Evolutionary conservation across 2,113 vertebrate species (phyloP), one percentile per base, ranked within the genome.

Genomic region (Ceyx melanurus): DNA sequence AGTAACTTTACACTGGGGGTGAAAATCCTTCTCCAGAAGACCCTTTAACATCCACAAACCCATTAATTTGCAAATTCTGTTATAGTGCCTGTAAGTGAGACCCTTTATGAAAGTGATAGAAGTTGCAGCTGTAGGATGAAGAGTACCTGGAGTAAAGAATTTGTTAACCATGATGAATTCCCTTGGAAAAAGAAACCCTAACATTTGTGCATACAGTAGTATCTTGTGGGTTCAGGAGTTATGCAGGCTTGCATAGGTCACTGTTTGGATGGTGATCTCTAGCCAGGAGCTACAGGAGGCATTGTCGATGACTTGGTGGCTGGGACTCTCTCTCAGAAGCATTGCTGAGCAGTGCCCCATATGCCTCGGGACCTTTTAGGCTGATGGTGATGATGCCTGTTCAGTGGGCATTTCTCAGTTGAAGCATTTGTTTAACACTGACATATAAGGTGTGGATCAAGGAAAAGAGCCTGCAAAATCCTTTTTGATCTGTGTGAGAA

Each of bases 81-180:
- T 46, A 13, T 60, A 40, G 20, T 72, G 20, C 23, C 71, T 77
- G 90, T 94, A 95, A 93, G 91, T 95, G 94, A 93, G 82, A 78
- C 58, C 76, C 71, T 97, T 92, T 79, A 53, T 77, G 53, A 72
- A 89, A 93, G 82, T 83, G 56, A 60, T 72, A 92, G 80, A 72
- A 78, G 51, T 95, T 87, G 77, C 81, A 89, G 76, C 75, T 91
- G 68, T 67, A 81, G 89, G 56, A 75, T 94, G 83, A 84, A 88
- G 86, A 90, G 66, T 82, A 94, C 85, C 70, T 84, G 72, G 48
- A 74, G 73, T 35, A 65, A 40, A 82, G 84, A 92, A 91, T 86
- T 94, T 86, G 71, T 94, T 93, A 93, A 77, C 15, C 37, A 48
- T 2, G 2, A 74, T 22, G 46, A 90, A 92, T 86, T 92, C 45